A percentile compares a stretch with the other conserved stretches of the same genome.
Evolutionary conservation across 2,888 invertebrate species (phyloP).

Genomic region (Himalopsyche anomala): DNA sequence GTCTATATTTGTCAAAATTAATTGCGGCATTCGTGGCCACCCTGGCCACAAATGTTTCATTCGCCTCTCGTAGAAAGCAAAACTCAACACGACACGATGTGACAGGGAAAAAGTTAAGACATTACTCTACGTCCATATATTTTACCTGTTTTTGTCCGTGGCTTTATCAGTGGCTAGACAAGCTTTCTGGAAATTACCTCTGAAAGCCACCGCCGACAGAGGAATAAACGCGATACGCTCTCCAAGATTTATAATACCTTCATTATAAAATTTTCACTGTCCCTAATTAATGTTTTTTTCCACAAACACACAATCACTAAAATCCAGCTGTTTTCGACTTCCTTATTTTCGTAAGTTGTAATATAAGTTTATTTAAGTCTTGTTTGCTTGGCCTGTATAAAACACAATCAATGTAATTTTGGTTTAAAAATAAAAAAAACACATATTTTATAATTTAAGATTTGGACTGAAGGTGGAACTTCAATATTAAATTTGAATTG

Average conservation of each 20-base stretch:
- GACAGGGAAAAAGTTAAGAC: constrained; percentile 16
- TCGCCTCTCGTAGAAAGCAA: background rate
- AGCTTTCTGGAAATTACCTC: background rate
- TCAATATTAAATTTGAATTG: no score
- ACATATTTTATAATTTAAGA: no score
- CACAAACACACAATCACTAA: background rate
- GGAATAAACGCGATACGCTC: background rate
- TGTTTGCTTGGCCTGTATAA: no score
- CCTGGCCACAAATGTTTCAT: background rate
- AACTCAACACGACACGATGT: background rate
- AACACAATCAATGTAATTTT: no score
- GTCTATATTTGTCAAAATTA: constrained; percentile 6
- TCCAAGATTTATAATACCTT: background rate
- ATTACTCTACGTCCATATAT: background rate
- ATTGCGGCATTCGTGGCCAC: background rate
- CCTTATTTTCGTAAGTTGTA: no score
- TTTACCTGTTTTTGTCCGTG: constrained; percentile 5
- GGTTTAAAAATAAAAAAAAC: no score
- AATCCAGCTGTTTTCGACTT: no score
- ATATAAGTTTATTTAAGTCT: no score
- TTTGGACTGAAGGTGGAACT: no score
- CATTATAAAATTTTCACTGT: background rate
- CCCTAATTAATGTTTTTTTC: background rate
- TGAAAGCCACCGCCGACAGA: background rate
- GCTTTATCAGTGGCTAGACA: background rate